These are phyloP conservation scores for Eupithecia pulchellata DNA, from an alignment of 2,888 invertebrate genomes.

Conservation along the genomic window DNA sequence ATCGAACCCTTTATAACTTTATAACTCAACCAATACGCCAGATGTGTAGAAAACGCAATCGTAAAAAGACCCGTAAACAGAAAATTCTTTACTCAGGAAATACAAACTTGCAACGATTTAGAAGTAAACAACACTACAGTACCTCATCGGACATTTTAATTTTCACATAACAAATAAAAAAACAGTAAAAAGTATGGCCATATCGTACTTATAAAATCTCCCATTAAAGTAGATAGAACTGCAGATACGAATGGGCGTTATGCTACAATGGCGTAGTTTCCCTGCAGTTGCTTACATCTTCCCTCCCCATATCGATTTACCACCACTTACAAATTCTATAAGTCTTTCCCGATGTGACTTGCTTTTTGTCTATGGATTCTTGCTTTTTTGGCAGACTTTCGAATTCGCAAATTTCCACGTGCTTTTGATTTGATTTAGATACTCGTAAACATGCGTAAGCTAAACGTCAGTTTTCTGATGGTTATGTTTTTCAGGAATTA, in stretches of 20 bases:
- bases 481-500: not conserved
- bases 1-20: not conserved
- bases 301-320: conserved; percentile 79
- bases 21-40: not conserved
- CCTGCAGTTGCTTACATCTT: conserved; percentile 80
- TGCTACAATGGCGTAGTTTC: conserved; percentile 79
- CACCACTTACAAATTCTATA: conserved; percentile 59
- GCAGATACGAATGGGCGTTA: conserved; percentile 79
- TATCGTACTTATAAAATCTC: conserved; percentile 42
- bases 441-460: conserved; percentile 1
- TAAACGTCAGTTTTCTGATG: not conserved
- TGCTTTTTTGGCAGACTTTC: conserved; percentile 23
- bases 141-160: not conserved
- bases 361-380: conserved; percentile 28
- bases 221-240: conserved; percentile 57
- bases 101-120: not conserved
- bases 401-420: not conserved
- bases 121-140: not conserved
- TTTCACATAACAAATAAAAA: not conserved
- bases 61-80: not conserved
- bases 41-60: not conserved
- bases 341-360: conserved; percentile 46
- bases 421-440: conserved; percentile 1
- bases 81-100: not conserved
- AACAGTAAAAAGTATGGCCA: conserved; percentile 20